Conservation (phyloP, 2,888 invertebrate species). For the Protophormia terraenovae region DNA sequence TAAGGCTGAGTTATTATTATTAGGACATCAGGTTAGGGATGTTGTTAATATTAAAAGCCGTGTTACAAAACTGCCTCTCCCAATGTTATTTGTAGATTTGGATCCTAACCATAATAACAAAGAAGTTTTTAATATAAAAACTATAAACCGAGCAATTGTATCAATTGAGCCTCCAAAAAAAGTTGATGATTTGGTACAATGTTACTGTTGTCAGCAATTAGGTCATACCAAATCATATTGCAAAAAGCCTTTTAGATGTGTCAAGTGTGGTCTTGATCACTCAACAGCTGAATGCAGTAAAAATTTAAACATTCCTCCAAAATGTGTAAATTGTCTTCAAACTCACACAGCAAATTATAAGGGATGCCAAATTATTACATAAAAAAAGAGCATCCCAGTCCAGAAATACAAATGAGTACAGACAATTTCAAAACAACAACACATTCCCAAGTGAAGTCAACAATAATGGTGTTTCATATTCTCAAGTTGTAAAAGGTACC, state of each 20-base stretch:
- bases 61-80: not conserved
- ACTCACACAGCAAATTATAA: not conserved
- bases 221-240: not conserved
- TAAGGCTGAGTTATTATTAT: conserved; percentile 4
- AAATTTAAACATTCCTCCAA: not conserved
- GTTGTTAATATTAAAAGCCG: conserved; percentile 6
- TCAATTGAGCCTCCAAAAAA: not conserved
- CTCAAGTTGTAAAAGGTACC: no score
- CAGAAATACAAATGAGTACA: no score
- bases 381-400: no score
- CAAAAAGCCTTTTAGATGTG: not conserved
- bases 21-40: conserved; percentile 29
- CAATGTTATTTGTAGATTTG: conserved; percentile 1
- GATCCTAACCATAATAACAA: not conserved
- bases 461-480: no score
- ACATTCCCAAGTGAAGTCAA: no score
- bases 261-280: not conserved
- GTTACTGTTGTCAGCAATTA: conserved; percentile 7
- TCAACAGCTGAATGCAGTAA: not conserved
- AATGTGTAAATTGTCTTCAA: not conserved
- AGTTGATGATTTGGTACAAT: conserved; percentile 2
- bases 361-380: not conserved
- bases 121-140: not conserved
- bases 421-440: no score
- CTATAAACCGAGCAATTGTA: not conserved